phyloP scores from a whole-genome alignment of 2,113 vertebrate species.

The Coracopsis vasa region DNA sequence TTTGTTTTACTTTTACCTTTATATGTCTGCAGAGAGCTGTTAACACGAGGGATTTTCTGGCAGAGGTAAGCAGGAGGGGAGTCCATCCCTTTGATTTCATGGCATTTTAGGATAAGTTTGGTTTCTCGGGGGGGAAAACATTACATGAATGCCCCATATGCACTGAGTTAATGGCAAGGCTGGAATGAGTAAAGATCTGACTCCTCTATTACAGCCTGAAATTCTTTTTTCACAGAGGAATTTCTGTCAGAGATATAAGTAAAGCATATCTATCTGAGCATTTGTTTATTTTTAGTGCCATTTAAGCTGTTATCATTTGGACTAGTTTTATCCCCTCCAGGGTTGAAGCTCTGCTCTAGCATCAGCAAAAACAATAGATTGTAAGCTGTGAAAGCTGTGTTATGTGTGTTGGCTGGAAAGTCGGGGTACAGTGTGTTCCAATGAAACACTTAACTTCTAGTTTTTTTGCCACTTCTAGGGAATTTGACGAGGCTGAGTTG shows the following conservation, averaged over 20 bases:
- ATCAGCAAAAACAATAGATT: not conserved
- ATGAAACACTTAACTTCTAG: not conserved
- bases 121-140: not conserved
- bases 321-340: not conserved
- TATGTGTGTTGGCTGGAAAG: not conserved
- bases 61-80: not conserved
- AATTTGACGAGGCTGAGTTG: not conserved
- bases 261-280: not conserved
- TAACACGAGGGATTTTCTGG: not conserved
- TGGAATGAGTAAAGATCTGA: not conserved
- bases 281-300: not conserved
- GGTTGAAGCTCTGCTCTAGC: not conserved
- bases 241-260: not conserved
- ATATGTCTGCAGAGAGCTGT: not conserved
- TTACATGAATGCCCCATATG: not conserved
- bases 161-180: not conserved
- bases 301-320: constrained; percentile 4
- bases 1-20: not conserved
- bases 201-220: not conserved
- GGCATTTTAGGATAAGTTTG: not conserved
- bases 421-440: not conserved
- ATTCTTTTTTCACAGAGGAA: not conserved
- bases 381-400: not conserved
- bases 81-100: not conserved
- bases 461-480: not conserved